phyloP scores from a whole-genome alignment of 1,140 invertebrate genomes.

The Bombus superbus region DNA sequence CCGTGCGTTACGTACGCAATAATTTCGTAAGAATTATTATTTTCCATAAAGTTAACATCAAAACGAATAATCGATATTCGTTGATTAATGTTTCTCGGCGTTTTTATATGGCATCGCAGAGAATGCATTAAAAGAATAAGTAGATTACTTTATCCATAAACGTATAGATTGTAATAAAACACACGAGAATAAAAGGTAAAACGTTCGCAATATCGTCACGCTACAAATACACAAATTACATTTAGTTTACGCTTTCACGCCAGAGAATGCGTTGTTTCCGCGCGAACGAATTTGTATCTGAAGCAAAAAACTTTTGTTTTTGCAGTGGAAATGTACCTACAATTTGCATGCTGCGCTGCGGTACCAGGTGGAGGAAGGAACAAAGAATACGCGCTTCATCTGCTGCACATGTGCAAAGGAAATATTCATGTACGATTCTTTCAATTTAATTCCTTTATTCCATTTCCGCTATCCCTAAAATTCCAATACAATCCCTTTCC shows the following conservation, averaged over 20 bases:
- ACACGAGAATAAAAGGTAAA: background rate
- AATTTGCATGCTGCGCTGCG: conserved; percentile 95
- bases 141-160: conserved; percentile 24
- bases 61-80: background rate
- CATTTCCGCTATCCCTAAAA: background rate
- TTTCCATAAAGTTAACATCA: background rate
- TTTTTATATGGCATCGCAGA: background rate
- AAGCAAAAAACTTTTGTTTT: conserved; percentile 50
- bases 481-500: background rate
- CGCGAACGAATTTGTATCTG: conserved; percentile 4
- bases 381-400: conserved; percentile 96
- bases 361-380: conserved; percentile 95
- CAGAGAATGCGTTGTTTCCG: background rate
- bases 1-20: background rate
- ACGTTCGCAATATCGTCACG: background rate
- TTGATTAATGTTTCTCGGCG: background rate
- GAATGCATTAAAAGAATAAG: background rate
- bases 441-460: conserved; percentile 22
- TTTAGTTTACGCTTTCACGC: conserved; percentile 13
- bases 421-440: conserved; percentile 89
- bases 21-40: background rate
- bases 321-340: conserved; percentile 93
- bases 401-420: conserved; percentile 93
- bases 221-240: background rate
- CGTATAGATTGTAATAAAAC: background rate